Percentiles rank a stretch among this genome's conserved stretches.
phyloP scores from a whole-genome alignment of 2,888 invertebrate genomes.

The Pomacea canaliculata region DNA sequence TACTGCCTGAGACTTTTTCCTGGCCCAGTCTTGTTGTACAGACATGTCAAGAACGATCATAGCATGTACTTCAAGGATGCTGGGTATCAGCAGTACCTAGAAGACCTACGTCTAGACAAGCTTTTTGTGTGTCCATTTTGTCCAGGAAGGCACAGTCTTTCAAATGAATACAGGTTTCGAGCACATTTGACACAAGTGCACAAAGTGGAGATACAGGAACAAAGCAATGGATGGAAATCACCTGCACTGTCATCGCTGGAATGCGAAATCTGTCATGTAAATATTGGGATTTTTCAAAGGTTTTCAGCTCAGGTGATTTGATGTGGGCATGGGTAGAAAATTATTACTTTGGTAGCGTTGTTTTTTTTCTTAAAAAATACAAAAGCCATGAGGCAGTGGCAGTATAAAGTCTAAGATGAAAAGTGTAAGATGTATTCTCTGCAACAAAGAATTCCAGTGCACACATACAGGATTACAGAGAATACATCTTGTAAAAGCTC shows the following conservation, averaged over 20 bases:
- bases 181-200: constrained; percentile 3
- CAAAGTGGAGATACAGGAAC: neutral
- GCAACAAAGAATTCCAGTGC: too few species aligned
- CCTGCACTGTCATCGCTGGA: neutral
- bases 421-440: too few species aligned
- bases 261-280: constrained; percentile 21
- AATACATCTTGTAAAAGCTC: too few species aligned
- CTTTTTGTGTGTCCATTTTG: constrained; percentile 12
- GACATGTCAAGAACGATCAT: constrained; percentile 12
- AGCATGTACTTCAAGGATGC: neutral
- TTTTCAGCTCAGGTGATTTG: neutral
- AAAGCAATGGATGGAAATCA: neutral
- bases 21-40: constrained; percentile 1
- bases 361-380: too few species aligned
- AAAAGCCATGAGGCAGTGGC: too few species aligned
- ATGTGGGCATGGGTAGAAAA: neutral
- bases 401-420: too few species aligned
- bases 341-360: too few species aligned
- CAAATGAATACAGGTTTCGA: constrained; percentile 11
- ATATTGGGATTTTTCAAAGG: neutral
- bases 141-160: neutral
- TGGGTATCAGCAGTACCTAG: neutral
- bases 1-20: constrained; percentile 19
- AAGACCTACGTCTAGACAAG: constrained; percentile 3
- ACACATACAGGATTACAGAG: too few species aligned